Conservation (phyloP, 2,797 vertebrate genomes). For the Etheostoma perlongum region DNA sequence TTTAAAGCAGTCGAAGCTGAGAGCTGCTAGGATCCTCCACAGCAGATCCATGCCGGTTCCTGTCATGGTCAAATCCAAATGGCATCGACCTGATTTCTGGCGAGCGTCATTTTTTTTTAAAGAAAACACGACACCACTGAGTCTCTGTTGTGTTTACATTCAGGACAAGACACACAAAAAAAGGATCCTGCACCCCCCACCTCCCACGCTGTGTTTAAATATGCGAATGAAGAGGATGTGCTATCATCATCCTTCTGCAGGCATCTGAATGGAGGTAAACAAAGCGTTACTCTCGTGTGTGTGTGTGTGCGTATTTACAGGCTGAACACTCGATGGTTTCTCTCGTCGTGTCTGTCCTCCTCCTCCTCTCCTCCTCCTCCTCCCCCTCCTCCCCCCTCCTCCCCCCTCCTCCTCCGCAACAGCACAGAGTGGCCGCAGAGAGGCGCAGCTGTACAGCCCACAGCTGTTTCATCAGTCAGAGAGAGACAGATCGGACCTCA, state of each 20-base stretch:
- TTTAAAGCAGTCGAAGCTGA: conserved; percentile 85
- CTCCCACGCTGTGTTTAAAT: conserved; percentile 20
- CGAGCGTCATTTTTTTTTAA: conserved; percentile 32
- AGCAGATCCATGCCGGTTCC: conserved; percentile 81
- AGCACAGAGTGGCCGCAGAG: background rate
- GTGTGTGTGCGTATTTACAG: background rate
- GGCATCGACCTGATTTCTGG: conserved; percentile 37
- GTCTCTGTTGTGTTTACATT: conserved; percentile 13
- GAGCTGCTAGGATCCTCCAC: conserved; percentile 84
- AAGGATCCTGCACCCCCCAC: background rate
- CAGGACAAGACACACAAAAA: background rate
- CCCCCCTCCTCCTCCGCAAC: background rate
- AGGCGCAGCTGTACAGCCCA: conserved; percentile 29
- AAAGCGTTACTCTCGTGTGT: conserved; percentile 29
- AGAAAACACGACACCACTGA: background rate
- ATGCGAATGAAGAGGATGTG: conserved; percentile 9
- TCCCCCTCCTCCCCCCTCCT: background rate
- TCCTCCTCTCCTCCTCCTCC: background rate
- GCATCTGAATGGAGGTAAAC: conserved; percentile 48
- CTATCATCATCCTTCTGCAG: conserved; percentile 28
- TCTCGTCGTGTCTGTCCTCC: background rate
- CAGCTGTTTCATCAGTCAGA: conserved; percentile 40
- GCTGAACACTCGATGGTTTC: conserved; percentile 3
- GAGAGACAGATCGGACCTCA: background rate
- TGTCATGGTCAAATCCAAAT: conserved; percentile 72